Evolutionary conservation across 2,888 invertebrate genomes (phyloP), one percentile per base, ranked within the genome.

Genomic region (Arge pagana): DNA sequence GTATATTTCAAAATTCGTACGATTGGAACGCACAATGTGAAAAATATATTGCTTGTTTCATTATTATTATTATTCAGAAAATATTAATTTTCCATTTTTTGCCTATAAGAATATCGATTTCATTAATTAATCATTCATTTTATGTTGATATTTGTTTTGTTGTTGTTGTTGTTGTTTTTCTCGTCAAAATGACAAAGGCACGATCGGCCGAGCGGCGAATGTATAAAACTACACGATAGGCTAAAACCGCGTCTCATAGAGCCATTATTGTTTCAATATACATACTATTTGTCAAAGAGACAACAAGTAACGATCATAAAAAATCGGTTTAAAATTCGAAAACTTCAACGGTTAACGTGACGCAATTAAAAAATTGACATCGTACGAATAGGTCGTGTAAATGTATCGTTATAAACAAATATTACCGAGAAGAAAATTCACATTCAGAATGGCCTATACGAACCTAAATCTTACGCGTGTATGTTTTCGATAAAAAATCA

Each of bases 301-400:
- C 58, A 71, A 71, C 68, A 71, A 70, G 57, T 71, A 72, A 70
- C 69, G 68, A 62, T 62, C 59, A 62, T 67, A 66, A 68, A 61
- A 67, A 67, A 63, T 65, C 57, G 62, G 61, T 67, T 66, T 74
- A 74, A 72, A 74, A 71, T 75, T 74, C 68, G 57, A 68, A 74
- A 75, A 75, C 74, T 72, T 75, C 63, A 75, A 75, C 75, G 67
- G 65, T 65, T 64, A 73, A 74, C 74, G 67, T 64, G 64, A 67
- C 65, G 67, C 63, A 63, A 62, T 63, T 60, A 52, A 57, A 58
- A 60, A 58, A 62, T 57, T 53, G 54, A 62, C 50, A 48, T 48
- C 51, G 52, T 56, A 62, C 54, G 60, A 60, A 54, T 61, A 60
- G 48, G 53, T n/a, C 59, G 57, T 60, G 56, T 50, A 53, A 56